These are phyloP conservation scores for Propithecus deckenii DNA, from an alignment of 2,797 vertebrate genomes.

Conservation along the genomic window DNA sequence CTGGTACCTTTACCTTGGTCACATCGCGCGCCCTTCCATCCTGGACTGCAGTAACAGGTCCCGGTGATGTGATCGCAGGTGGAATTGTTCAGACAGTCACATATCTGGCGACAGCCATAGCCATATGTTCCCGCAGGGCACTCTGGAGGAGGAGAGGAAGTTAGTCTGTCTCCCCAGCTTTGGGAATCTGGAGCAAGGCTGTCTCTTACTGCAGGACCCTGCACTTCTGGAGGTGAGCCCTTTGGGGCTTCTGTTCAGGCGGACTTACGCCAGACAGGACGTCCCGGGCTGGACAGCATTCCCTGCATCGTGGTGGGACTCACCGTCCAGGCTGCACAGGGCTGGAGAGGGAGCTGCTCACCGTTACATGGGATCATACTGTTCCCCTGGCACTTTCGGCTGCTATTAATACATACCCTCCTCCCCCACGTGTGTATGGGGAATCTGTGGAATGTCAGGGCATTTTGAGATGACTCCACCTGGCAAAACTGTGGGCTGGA, in stretches of 20 bases:
- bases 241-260: background rate
- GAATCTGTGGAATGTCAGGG: background rate
- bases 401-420: background rate
- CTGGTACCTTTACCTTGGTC: constrained; percentile 90
- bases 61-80: constrained; percentile 98
- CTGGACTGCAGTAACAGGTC: constrained; percentile 96
- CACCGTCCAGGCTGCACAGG: background rate
- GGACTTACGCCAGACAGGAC: background rate
- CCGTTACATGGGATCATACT: background rate
- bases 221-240: background rate
- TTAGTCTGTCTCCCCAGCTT: background rate
- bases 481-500: background rate
- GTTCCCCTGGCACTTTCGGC: background rate
- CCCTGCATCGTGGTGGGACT: no score
- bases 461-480: background rate
- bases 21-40: constrained; percentile 96
- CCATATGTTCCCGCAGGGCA: constrained; percentile 93
- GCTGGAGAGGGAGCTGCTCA: background rate
- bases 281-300: no score
- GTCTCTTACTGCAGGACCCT: background rate
- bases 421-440: background rate
- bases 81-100: constrained; percentile 97
- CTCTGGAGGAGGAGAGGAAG: constrained; percentile 83
- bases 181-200: background rate
- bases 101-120: constrained; percentile 96